Evolutionary conservation across 2,797 vertebrate species (phyloP), one percentile per base, ranked within the genome.

Genomic region (Lagorchestes hirsutus): DNA sequence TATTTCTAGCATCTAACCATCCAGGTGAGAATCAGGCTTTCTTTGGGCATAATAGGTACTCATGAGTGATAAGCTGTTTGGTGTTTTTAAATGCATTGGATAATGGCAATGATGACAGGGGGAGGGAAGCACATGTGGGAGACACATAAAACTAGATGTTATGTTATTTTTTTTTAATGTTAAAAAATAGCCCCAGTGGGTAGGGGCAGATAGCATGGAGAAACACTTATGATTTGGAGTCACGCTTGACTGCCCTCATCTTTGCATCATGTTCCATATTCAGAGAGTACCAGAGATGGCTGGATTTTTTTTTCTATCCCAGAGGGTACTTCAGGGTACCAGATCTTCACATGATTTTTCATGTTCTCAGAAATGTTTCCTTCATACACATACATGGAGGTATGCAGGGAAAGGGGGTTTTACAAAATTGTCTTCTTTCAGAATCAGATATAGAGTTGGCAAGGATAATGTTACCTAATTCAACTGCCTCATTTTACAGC

Each of bases 141-240:
- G 31, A 97, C 94, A 40, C 54, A 92, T 18, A 95, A 93, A 96
- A 95, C 54, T 31, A 93, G 56, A 96, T 13, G 56, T 59, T 93
- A 54, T 28, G 46, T 52, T 90, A 3, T 52, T 52, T 96, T 87
- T 93, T 74, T 54, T 1, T 57, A 92, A 93, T 94, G 57, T 93
- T 59, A 87, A 94, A 92, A 93, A 54, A 46, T 16, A 74, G 3
- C n/a, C 90, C 46, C 55, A n/a, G n/a, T 13, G 62, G 27, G 28
- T 58, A n/a, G 59, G 90, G 93, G 54, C 92, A 82, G 55, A 52
- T 28, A 50, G 55, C 10, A 55, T 95, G 92, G 58, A 96, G 93
- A 96, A 97, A 93, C 52, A 93, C 58, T 96, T 92, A 62, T n/a
- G 31, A 22, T 0, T 62, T 29, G 24, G 6, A 1, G 6, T 91